These are phyloP conservation scores for Pammene fasciana DNA, from an alignment of 2,888 invertebrate genomes.

Conservation along the genomic window DNA sequence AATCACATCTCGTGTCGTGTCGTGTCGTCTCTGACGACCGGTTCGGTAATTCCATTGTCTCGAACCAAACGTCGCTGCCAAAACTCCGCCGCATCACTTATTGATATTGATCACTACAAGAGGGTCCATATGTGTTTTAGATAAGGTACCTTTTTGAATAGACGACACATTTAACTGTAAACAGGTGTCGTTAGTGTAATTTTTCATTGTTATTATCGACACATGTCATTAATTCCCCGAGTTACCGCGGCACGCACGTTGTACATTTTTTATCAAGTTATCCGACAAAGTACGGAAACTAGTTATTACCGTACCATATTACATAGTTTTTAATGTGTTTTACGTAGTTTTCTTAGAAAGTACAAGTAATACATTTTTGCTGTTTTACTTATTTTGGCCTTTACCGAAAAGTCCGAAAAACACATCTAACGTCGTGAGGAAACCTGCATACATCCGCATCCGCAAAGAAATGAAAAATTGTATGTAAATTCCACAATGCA, in stretches of 20 bases:
- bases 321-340: slow-evolving; percentile 12
- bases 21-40: no score
- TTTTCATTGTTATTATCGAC: slow-evolving; percentile 1
- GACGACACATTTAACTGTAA: neutral
- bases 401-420: no score
- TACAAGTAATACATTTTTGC: no score
- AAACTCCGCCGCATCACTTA: neutral
- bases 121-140: no score
- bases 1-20: slow-evolving; percentile 4
- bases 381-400: no score
- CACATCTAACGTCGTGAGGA: no score
- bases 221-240: neutral
- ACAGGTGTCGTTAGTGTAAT: neutral
- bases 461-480: no score
- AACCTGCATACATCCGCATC: no score
- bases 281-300: slow-evolving; percentile 19
- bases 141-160: neutral
- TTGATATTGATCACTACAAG: neutral
- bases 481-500: no score
- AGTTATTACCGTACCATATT: slow-evolving; percentile 19
- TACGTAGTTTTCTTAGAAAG: neutral
- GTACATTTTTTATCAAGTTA: slow-evolving; percentile 1
- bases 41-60: slow-evolving; percentile 5
- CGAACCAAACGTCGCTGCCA: neutral
- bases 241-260: slow-evolving; percentile 3